These are phyloP conservation scores for Coboldia fuscipes DNA, from an alignment of 1,140 invertebrate genomes.

Conservation along the genomic window DNA sequence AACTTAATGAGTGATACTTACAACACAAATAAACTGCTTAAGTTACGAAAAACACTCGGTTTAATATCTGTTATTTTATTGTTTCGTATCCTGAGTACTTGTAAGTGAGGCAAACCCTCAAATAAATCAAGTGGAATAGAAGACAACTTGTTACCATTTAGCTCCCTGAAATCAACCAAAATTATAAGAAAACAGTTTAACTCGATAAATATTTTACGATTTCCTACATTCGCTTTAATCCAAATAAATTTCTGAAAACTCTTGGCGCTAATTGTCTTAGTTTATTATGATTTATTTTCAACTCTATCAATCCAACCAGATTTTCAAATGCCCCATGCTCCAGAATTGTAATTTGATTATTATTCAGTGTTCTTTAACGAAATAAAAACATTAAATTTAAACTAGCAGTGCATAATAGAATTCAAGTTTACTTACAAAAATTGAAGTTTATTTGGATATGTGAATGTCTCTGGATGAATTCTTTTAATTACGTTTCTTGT, in stretches of 20 bases:
- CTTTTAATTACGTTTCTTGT: conserved; percentile 36
- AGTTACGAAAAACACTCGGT: background rate
- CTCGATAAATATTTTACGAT: too few species aligned
- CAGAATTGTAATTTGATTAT: conserved; percentile 47
- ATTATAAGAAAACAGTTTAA: too few species aligned
- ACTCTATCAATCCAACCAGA: conserved; percentile 43
- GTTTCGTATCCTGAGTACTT: conserved; percentile 37
- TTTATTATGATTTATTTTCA: conserved; percentile 66
- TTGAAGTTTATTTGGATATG: conserved; percentile 19
- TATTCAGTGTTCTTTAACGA: conserved; percentile 43
- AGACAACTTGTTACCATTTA: conserved; percentile 59
- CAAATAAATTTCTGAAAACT: conserved; percentile 23
- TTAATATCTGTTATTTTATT: conserved; percentile 5
- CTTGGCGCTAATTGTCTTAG: conserved; percentile 43
- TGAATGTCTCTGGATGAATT: conserved; percentile 27
- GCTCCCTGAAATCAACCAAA: conserved; percentile 26
- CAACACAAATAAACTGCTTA: conserved; percentile 3
- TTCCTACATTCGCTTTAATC: background rate
- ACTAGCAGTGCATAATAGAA: background rate
- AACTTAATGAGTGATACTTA: conserved; percentile 1
- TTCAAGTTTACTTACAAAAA: conserved; percentile 22
- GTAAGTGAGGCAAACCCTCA: conserved; percentile 38
- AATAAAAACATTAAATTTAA: conserved; percentile 3
- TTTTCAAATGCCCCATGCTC: conserved; percentile 44
- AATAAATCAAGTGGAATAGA: conserved; percentile 50